Evolutionary conservation across 2,797 vertebrate species (phyloP).

Genomic region (Calcarius lapponicus): DNA sequence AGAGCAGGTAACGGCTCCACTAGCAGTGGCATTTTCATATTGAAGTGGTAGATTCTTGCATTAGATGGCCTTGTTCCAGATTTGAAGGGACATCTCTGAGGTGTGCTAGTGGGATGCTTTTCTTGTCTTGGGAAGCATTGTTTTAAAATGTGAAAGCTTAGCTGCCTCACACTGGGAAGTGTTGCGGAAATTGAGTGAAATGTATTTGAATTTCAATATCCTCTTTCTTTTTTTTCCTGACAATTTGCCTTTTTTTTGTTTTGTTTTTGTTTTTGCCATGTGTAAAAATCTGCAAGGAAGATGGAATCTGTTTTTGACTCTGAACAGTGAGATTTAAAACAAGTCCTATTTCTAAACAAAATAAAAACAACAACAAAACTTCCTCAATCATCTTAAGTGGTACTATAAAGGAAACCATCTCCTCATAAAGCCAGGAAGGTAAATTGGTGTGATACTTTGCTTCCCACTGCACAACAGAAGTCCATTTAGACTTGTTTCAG

Average conservation of each 20-base stretch:
- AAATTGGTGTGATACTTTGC: background rate
- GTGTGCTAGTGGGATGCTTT: background rate
- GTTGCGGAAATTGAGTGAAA: background rate
- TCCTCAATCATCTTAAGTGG: background rate
- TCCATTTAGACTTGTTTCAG: background rate
- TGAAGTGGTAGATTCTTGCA: background rate
- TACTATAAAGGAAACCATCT: background rate
- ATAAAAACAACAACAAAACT: background rate
- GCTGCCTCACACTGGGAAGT: background rate
- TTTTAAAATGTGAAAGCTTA: background rate
- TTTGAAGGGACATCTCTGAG: background rate
- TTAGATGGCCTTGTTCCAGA: background rate
- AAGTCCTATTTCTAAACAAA: background rate
- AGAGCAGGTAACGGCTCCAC: background rate
- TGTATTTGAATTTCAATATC: background rate
- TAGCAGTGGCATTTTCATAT: background rate
- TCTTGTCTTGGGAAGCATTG: background rate
- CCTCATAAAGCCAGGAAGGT: background rate
- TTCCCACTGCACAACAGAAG: background rate
- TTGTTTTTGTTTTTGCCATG: background rate
- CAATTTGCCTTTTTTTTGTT: background rate
- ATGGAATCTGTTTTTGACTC: background rate
- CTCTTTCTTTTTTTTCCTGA: background rate
- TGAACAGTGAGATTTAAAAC: background rate
- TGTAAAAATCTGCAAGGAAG: background rate